Evolutionary conservation across 2,113 vertebrate species (phyloP), one percentile per base, ranked within the genome.

Genomic region (Elgaria multicarinata): DNA sequence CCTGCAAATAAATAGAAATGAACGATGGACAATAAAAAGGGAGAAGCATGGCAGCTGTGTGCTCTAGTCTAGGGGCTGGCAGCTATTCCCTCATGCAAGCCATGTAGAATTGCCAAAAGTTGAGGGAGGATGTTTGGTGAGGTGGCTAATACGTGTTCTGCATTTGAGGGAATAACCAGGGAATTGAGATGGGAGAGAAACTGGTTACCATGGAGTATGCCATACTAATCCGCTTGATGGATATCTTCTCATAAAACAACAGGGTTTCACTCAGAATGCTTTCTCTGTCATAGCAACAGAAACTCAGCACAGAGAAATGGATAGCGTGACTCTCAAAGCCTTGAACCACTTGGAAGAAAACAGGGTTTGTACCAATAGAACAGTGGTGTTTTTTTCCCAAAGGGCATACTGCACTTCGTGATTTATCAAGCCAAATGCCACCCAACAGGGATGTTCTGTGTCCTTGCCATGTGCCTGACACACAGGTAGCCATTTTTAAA

Each of bases 1-100:
- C 39, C 71, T 90, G 64, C 86, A 94, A 94, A 91, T 84, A 24
- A 92, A 87, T 75, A 85, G 69, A 95, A 94, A 80, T 87, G 67
- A 90, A 93, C 92, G 36, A 86, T 22, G 42, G 46, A 75, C 72
- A 76, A 90, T 55, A 42, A 69, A 55, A 90, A 8, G 78, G 75
- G 79, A 90, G 36, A 42, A 89, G 93, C 90, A 79, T 72, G 83
- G 36, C 92, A 95, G 87, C 88, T 94, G 91, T 90, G 74, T 83
- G 39, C 69, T 87, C 69, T 87, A 85, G 85, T 88, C 1, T 1
- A 58, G 66, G 71, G 12, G 76, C 79, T 88, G 71, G 58, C 83
- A 85, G 86, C 84, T 89, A 77, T 80, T 93, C 89, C 93, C 87
- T 0, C 2, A 83, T 88, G 89, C 26, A 72, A 71, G 71, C n/a